Conservation (phyloP, 2,113 vertebrate species). For the Laticauda colubrina region DNA sequence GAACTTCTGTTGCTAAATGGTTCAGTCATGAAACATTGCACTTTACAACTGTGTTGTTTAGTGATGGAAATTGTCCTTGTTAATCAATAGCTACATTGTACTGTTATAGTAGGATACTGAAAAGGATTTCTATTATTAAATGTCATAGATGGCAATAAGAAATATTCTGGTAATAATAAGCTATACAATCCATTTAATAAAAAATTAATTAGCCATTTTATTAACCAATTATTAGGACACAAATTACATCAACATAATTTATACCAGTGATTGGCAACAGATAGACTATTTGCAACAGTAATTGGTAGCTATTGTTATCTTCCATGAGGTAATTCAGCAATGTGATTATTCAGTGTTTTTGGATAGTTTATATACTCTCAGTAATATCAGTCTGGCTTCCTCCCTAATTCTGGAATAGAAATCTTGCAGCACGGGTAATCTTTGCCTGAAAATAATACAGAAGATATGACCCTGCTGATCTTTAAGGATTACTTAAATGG, state of each 20-base stretch:
- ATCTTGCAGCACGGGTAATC: background rate
- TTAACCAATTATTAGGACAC: background rate
- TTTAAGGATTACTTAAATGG: background rate
- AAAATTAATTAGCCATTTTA: background rate
- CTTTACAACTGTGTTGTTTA: background rate
- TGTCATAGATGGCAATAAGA: background rate
- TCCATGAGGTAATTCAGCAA: background rate
- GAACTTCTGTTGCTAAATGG: background rate
- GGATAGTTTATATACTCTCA: background rate
- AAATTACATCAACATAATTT: background rate
- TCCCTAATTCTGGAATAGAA: background rate
- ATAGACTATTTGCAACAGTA: background rate
- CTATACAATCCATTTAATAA: background rate
- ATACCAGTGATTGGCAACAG: background rate
- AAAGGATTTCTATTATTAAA: background rate
- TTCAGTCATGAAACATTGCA: background rate
- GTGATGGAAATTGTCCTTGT: background rate
- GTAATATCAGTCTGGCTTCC: background rate
- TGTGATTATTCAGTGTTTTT: background rate
- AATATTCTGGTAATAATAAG: background rate
- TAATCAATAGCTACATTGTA: background rate
- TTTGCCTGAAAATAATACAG: background rate
- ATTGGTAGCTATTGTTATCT: background rate
- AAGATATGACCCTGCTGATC: background rate
- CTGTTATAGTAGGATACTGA: background rate